phyloP scores from a whole-genome alignment of 2,888 invertebrate species.

The Poecilus cupreus region DNA sequence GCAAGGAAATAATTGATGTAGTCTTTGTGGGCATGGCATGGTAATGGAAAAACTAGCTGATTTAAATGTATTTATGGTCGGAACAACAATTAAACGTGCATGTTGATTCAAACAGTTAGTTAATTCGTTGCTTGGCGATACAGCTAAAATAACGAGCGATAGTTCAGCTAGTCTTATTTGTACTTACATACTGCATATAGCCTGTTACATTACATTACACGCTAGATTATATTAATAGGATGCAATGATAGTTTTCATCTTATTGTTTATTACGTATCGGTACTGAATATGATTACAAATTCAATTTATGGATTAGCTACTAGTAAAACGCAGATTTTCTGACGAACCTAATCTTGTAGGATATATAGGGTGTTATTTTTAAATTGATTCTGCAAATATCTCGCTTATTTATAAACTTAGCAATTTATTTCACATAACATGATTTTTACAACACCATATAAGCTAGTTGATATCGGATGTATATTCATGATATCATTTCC shows the following conservation, averaged over 20 bases:
- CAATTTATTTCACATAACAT: no score
- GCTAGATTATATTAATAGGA: constrained; percentile 15
- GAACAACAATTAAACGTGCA: constrained; percentile 19
- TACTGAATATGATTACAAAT: not conserved
- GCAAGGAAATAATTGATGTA: constrained; percentile 9
- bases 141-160: constrained; percentile 1
- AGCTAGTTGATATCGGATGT: no score
- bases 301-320: not conserved
- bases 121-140: not conserved
- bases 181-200: constrained; percentile 1
- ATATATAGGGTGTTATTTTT: no score
- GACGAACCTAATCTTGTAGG: no score
- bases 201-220: not conserved
- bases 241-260: not conserved
- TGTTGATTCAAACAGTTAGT: constrained; percentile 5
- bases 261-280: constrained; percentile 13
- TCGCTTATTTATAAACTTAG: no score
- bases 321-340: no score
- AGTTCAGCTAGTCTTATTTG: not conserved
- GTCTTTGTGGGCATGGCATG: constrained; percentile 14
- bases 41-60: not conserved
- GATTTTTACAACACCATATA: no score
- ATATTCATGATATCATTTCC: no score
- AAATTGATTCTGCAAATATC: no score
- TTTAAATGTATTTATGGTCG: constrained; percentile 23